Evolutionary conservation across 2,888 invertebrate species (phyloP).

Genomic region (Abrostola triplasia): DNA sequence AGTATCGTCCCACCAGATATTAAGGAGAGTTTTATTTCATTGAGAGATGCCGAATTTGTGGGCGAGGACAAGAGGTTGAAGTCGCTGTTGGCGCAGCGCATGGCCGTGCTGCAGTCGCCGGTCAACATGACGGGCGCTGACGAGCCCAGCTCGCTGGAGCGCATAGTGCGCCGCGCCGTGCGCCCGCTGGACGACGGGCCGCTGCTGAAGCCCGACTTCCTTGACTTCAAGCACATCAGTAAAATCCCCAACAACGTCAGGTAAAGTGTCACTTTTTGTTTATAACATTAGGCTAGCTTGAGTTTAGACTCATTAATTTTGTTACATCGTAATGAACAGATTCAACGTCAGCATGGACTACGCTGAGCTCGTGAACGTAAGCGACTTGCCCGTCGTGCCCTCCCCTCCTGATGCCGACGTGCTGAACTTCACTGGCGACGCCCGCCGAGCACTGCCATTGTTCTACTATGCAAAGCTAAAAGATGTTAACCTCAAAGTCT

Average conservation of each 20-base stretch:
- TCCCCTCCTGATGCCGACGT: fast-evolving
- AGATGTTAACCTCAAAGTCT: conserved; percentile 21
- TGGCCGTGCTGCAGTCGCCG: conserved; percentile 6
- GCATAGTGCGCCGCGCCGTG: not conserved
- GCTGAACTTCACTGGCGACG: not conserved
- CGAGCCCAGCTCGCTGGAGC: not conserved
- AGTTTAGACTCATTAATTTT: too few relatives aligned
- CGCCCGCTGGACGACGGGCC: not conserved
- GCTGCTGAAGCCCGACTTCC: not conserved
- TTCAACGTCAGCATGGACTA: conserved; percentile 39
- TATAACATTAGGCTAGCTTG: too few relatives aligned
- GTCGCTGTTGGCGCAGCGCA: conserved; percentile 29
- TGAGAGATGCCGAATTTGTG: conserved; percentile 42
- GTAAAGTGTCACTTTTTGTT: not conserved
- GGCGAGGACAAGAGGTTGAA: conserved; percentile 46
- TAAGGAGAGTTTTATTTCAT: conserved; percentile 25
- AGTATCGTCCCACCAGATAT: not conserved
- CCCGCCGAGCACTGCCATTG: not conserved
- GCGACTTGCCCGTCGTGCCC: not conserved
- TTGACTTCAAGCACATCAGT: not conserved
- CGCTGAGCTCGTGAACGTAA: conserved; percentile 14
- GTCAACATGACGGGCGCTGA: not conserved
- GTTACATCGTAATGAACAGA: conserved; percentile 8
- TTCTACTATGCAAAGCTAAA: not conserved
- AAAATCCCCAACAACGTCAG: not conserved